Base-by-base conservation (phyloP, 2,888 invertebrate genomes). In the Hyposoter didymator region DNA sequence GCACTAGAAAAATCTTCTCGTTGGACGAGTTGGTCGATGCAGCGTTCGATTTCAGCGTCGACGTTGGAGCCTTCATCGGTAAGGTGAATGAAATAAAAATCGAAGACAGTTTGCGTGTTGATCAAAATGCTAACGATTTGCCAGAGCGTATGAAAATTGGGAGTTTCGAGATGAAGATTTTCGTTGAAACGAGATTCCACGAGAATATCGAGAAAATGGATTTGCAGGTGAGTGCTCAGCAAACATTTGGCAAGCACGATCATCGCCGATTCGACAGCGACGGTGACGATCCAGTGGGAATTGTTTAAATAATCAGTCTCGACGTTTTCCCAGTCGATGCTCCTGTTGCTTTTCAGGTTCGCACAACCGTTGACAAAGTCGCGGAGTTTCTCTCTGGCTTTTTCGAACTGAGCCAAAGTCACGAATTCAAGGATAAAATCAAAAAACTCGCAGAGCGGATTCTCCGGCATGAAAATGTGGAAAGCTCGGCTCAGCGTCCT, bases 401-500 rank as follows among this genome's bases (percentile, higher is more conserved):
- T 78, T 70, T 94, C 88, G 70, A 93, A 94, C 80, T 94, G 92
- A 12, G 91, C 92, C 55, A 93, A 90, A 55, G 91, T 90, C 10
- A 93, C 89, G 82, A 93, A 94, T 82, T 95, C 94, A 72, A 95
- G 93, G 0, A 96, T 94, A 89, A 96, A 96, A 22, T 95, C 94
- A 32, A 95, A 95, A 0, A 10, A 96, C 94, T 59, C 95, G 90
- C 5, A 94, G 12, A 97, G 93, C 0, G 96, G 96, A 92, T 95
- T 96, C 32, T 96, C 96, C 88, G 96, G 96, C 93, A 97, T 95
- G 92, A 97, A 97, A 88, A 97, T 96, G 67, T 95, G 93, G 90
- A 97, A 95, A 84, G 97, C 96, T 89, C 96, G 95, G 70, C 95
- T 94, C 35, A 97, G 91, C 0, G 96, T 96, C 55, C 94, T 94